phyloP scores from a whole-genome alignment of 2,797 vertebrate genomes.

The Micromesistius poutassou region DNA sequence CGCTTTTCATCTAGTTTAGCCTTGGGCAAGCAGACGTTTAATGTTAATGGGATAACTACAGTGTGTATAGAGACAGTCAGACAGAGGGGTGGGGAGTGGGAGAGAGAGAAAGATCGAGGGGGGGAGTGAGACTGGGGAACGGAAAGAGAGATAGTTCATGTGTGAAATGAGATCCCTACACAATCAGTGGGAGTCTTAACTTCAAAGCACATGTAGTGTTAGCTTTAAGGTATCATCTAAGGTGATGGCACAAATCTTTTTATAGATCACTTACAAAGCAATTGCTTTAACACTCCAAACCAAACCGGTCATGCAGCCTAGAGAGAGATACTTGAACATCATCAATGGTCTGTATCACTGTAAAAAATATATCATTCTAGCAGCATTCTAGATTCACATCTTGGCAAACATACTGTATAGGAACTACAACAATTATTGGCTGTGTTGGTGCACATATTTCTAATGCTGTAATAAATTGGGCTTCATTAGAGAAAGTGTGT shows the following conservation, averaged over 20 bases:
- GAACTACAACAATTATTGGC: no score
- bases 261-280: constrained; percentile 35
- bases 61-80: constrained; percentile 26
- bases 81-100: constrained; percentile 43
- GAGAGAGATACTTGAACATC: not conserved
- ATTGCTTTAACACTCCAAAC: constrained; percentile 44
- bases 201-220: constrained; percentile 57
- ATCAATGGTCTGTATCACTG: not conserved
- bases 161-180: constrained; percentile 73
- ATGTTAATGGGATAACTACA: constrained; percentile 69
- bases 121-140: constrained; percentile 34
- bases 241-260: constrained; percentile 39
- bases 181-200: constrained; percentile 68
- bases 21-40: constrained; percentile 63
- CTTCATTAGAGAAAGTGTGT: no score
- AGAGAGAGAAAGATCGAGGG: constrained; percentile 35
- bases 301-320: constrained; percentile 20
- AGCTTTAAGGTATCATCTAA: constrained; percentile 60
- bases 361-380: not conserved
- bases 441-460: no score
- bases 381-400: not conserved
- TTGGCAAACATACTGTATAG: no score
- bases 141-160: constrained; percentile 48
- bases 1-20: constrained; percentile 44
- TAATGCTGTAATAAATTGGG: no score